A percentile compares a stretch with the other conserved stretches of the same genome.
These are phyloP conservation scores for Crotalus helleri DNA, from an alignment of 2,113 vertebrate species.

Conservation along the genomic window DNA sequence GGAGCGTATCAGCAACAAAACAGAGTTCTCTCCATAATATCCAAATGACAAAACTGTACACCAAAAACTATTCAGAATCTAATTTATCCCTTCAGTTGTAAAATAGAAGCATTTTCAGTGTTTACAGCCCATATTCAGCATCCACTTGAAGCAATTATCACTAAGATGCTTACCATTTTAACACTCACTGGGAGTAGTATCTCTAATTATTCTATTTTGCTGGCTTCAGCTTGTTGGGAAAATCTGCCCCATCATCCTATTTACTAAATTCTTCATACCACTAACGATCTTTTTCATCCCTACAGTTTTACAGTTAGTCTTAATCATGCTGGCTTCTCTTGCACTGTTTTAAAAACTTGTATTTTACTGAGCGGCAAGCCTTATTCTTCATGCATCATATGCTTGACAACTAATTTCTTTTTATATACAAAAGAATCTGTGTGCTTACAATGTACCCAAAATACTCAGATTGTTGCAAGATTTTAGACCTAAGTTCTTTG, in stretches of 20 bases:
- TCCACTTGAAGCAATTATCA: slow-evolving; percentile 19
- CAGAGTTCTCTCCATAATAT: not conserved
- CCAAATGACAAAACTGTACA: not conserved
- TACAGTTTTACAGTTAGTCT: not conserved
- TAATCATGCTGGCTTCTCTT: not conserved
- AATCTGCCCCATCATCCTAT: slow-evolving; percentile 25
- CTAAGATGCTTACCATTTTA: slow-evolving; percentile 27
- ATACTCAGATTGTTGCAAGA: not conserved
- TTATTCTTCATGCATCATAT: not conserved
- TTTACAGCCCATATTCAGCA: not conserved
- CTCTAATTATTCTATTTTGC: slow-evolving; percentile 5
- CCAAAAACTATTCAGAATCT: slow-evolving; percentile 10
- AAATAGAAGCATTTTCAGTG: not conserved
- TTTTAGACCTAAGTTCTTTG: not conserved
- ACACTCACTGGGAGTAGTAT: not conserved
- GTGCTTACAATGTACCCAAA: not conserved
- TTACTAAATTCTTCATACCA: slow-evolving; percentile 19
- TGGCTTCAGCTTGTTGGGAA: slow-evolving; percentile 21
- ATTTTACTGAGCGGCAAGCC: not conserved
- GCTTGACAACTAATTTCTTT: slow-evolving; percentile 4
- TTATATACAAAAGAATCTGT: slow-evolving; percentile 4
- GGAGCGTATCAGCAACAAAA: not conserved
- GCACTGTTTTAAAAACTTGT: not conserved
- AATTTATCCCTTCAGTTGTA: slow-evolving; percentile 2
- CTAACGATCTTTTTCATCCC: slow-evolving; percentile 1